Evolutionary conservation across 2,113 vertebrate genomes (phyloP).

Genomic region (Corythornis madagascariensis): DNA sequence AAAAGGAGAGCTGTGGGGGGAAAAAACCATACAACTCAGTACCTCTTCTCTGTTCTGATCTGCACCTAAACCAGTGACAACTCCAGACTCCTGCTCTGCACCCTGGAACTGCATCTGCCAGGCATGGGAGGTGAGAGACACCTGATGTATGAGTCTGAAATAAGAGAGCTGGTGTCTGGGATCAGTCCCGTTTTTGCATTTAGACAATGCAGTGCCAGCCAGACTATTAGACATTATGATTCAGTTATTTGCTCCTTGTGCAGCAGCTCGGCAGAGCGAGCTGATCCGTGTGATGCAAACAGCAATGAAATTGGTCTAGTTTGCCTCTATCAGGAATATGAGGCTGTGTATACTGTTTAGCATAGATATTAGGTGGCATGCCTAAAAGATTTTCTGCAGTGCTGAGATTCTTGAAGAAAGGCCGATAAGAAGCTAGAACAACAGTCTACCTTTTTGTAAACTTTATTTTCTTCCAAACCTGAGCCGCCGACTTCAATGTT

Average conservation of each 20-base stretch:
- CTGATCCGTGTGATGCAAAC: constrained; percentile 64
- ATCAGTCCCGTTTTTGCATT: not conserved
- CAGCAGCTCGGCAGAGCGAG: constrained; percentile 71
- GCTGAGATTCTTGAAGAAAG: not conserved
- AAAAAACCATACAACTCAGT: not conserved
- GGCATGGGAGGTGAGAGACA: rapidly evolving
- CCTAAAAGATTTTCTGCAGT: not conserved
- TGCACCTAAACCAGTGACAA: not conserved
- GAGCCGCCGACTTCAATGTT: not conserved
- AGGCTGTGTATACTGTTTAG: not conserved
- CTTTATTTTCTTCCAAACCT: not conserved
- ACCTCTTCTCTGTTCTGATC: not conserved
- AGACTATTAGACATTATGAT: constrained; percentile 70
- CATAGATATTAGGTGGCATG: not conserved
- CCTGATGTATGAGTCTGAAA: not conserved
- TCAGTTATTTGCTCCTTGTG: constrained; percentile 67
- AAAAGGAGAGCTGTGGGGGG: not conserved
- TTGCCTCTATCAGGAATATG: constrained; percentile 66
- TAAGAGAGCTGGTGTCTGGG: not conserved
- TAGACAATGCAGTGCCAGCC: constrained; percentile 69
- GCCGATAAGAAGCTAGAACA: not conserved
- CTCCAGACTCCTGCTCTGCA: not conserved
- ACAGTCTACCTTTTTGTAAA: not conserved
- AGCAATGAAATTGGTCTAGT: constrained; percentile 70
- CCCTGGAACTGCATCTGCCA: not conserved